Evolutionary conservation across 2,113 vertebrate genomes (phyloP).

Genomic region (Bos indicus): DNA sequence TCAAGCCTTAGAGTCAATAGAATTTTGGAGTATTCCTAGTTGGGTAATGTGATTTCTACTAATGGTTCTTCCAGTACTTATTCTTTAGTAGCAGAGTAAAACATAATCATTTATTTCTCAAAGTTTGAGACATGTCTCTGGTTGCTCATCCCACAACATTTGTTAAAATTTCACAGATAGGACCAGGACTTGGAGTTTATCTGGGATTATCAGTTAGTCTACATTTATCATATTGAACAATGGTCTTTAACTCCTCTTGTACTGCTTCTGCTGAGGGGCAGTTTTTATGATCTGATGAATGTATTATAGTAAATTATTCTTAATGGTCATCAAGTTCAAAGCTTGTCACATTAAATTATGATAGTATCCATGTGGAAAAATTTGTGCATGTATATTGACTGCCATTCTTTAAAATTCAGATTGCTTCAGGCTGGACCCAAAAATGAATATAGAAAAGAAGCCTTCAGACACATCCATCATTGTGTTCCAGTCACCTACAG

Average conservation of each 20-base stretch:
- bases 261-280: neutral
- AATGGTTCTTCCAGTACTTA: neutral
- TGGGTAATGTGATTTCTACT: neutral
- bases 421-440: neutral
- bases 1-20: neutral
- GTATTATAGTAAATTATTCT: neutral
- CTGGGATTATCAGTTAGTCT: neutral
- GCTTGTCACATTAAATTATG: neutral
- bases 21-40: neutral
- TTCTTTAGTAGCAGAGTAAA: neutral
- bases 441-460: neutral
- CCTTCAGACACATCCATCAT: fast-evolving
- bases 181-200: neutral
- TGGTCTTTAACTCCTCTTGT: neutral
- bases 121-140: neutral
- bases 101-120: neutral
- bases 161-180: neutral
- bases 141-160: neutral
- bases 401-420: neutral
- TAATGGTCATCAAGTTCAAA: neutral
- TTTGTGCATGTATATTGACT: neutral
- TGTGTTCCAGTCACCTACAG: neutral
- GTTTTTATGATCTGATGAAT: neutral
- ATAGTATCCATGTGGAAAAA: neutral
- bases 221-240: neutral